These are phyloP conservation scores for Leptinotarsa haldemani DNA, from an alignment of 2,888 invertebrate species.

Conservation along the genomic window DNA sequence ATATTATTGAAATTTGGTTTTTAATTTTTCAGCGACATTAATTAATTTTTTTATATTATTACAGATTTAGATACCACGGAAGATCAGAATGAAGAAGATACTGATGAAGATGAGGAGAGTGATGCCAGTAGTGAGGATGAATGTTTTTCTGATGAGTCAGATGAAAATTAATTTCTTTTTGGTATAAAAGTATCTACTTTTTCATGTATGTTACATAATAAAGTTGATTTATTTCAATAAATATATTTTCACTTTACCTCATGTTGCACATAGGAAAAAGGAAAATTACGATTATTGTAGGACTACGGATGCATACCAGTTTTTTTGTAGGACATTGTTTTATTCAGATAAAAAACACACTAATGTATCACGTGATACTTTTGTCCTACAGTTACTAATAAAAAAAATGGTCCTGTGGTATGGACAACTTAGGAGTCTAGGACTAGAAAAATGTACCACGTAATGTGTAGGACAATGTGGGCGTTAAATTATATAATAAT, in stretches of 20 bases:
- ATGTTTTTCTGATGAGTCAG: conserved; percentile 26
- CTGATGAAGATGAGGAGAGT: conserved; percentile 25
- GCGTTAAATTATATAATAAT: conserved; percentile 29
- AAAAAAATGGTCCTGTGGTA: conserved; percentile 30
- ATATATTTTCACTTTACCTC: conserved; percentile 15
- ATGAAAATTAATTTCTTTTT: conserved; percentile 26
- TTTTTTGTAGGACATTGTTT: conserved; percentile 32
- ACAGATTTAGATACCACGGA: conserved; percentile 21
- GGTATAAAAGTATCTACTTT: conserved; percentile 20
- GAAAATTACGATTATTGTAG: not conserved
- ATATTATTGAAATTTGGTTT: not conserved
- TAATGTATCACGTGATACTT: conserved; percentile 21
- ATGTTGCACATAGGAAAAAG: conserved; percentile 18
- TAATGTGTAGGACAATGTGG: conserved; percentile 33
- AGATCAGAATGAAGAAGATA: conserved; percentile 2
- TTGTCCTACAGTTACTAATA: conserved; percentile 32
- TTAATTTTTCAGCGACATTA: not conserved
- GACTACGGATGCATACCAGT: conserved; percentile 29
- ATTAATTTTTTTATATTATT: conserved; percentile 20
- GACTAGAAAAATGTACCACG: conserved; percentile 31
- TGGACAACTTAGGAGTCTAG: conserved; percentile 31
- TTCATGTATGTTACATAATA: conserved; percentile 10
- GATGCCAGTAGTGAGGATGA: conserved; percentile 30
- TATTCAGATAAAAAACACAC: conserved; percentile 27
- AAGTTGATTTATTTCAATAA: conserved; percentile 27